These are phyloP conservation scores for Tortrix viridana DNA, from an alignment of 2,888 invertebrate species.

Conservation along the genomic window DNA sequence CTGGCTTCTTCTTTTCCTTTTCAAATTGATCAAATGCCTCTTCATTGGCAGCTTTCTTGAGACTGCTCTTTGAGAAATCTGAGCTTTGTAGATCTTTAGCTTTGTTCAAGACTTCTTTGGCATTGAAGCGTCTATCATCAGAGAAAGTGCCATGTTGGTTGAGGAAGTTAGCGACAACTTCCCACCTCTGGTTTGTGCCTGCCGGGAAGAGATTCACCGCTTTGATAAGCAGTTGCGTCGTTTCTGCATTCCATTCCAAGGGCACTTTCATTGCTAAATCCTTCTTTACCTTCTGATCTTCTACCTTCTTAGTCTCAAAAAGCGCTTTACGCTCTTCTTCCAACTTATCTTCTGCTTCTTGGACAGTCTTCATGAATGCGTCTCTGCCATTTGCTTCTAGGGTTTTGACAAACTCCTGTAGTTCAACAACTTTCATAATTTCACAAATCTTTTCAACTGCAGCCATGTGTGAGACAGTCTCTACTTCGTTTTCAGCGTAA, in stretches of 20 bases:
- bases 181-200: conserved; percentile 96
- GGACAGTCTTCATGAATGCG: conserved; percentile 87
- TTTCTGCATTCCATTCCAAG: conserved; percentile 92
- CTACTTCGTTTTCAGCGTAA: conserved; percentile 88
- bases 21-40: conserved; percentile 96
- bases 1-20: conserved; percentile 89
- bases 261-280: conserved; percentile 73
- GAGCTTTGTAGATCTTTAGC: conserved; percentile 97
- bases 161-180: conserved; percentile 97
- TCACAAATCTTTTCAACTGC: conserved; percentile 97
- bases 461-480: conserved; percentile 92
- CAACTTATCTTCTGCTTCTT: conserved; percentile 89
- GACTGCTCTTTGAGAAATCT: conserved; percentile 91
- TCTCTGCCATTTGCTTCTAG: conserved; percentile 86
- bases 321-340: conserved; percentile 90
- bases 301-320: conserved; percentile 78
- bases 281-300: conserved; percentile 74
- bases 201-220: conserved; percentile 99
- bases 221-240: conserved; percentile 96
- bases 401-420: conserved; percentile 90
- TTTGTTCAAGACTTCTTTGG: conserved; percentile 97
- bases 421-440: conserved; percentile 87
- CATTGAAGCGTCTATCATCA: conserved; percentile 86
- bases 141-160: conserved; percentile 91
- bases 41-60: conserved; percentile 95